Base-by-base conservation (phyloP, 37 sponge, comb jelly and placozoan genomes). In the Ephydatia muelleri region DNA sequence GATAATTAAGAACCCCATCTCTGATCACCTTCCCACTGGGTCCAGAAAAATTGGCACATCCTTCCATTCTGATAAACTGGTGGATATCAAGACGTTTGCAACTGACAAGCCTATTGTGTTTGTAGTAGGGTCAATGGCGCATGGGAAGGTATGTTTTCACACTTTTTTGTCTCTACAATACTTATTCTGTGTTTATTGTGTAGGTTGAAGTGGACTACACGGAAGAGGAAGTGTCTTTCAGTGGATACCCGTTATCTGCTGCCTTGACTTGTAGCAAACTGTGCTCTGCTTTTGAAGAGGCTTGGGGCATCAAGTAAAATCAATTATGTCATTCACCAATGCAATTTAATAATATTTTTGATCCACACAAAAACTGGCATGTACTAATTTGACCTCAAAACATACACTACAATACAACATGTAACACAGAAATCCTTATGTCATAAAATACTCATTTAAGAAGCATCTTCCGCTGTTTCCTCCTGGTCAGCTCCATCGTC, bases 1-100 rank as follows among this genome's bases (percentile, higher is more conserved):
- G 97, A 96, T 98, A 0, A 95, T 99, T 80, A 99, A 99, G 82
- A 99, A 99, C 67, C 99, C 99, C 23, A 75, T 99, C 30, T 92
- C 96, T 36, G 91, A 93, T 19, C 96, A 99, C 69, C 68, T 99
- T 33, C 99, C 99, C 13, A 89, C 94, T 33, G 97, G 97, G 0
- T 99, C 96, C 47, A 49, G 82, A 36, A 97, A 95, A 88, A 78
- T 92, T 30, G 94, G 97, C 29, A 99, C 96, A 43, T 97, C 99
- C 8, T 95, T 82, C 72, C 84, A 88, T 84, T 76, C 97, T 71
- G 94, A 97, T 27, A 78, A 91, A 71, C 81, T 93, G 38, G 93
- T 97, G 30, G 95, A 93, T 31, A 72, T 94, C 12, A 80, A 76
- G 28, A 88, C 84, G 9, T 89, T 87, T 85, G 96, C 91, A 19